Conservation (phyloP, 2,797 vertebrate species). For the Hoplostethus atlanticus region DNA sequence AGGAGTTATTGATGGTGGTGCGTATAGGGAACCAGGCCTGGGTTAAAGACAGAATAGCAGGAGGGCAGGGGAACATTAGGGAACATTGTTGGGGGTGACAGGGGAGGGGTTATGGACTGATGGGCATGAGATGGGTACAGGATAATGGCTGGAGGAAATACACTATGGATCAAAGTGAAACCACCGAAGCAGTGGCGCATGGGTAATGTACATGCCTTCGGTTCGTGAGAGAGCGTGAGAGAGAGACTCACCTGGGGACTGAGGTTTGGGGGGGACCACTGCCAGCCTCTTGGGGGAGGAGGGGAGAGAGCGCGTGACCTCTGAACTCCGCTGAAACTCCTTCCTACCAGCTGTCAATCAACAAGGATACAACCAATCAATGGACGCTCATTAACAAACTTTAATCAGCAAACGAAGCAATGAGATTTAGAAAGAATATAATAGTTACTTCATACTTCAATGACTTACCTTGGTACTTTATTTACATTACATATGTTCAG, state of each 20-base stretch:
- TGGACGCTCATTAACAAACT: background rate
- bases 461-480: background rate
- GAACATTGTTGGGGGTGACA: background rate
- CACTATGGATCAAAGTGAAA: background rate
- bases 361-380: constrained; percentile 26
- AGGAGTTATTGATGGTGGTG: background rate
- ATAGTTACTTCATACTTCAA: background rate
- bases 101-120: background rate
- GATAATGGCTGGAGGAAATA: background rate
- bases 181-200: background rate
- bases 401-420: too few relatives aligned
- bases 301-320: constrained; percentile 85
- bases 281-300: constrained; percentile 94
- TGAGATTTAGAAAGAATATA: background rate
- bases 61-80: background rate
- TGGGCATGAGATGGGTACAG: background rate
- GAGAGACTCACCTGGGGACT: constrained; percentile 91
- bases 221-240: background rate
- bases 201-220: too few relatives aligned
- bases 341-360: constrained; percentile 89
- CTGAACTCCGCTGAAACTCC: constrained; percentile 92
- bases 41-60: background rate
- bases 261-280: constrained; percentile 89
- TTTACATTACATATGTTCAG: constrained; percentile 6
- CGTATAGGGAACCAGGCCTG: background rate